phyloP scores from a whole-genome alignment of 2,888 invertebrate species.

The Dilophus febrilis region DNA sequence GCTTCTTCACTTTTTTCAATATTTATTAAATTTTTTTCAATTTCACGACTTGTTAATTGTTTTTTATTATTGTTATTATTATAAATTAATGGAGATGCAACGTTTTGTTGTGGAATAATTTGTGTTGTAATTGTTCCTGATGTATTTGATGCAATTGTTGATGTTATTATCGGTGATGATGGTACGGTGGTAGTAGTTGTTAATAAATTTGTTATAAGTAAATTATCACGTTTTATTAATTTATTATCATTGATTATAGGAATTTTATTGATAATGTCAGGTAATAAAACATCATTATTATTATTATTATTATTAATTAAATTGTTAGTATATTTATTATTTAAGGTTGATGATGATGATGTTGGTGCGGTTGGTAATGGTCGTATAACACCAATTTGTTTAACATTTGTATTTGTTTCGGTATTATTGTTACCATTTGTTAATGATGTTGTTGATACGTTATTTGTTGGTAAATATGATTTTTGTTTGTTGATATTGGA shows the following conservation, averaged over 20 bases:
- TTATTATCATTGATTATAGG: not conserved
- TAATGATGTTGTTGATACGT: conserved; percentile 11
- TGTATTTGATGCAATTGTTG: not conserved
- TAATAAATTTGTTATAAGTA: not conserved
- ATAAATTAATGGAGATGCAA: no score
- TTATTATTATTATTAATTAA: not conserved
- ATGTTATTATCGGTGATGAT: not conserved
- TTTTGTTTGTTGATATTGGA: conserved; percentile 16
- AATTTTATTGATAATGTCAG: no score
- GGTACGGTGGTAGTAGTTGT: not conserved
- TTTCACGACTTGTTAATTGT: conserved; percentile 40
- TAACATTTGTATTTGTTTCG: conserved; percentile 13
- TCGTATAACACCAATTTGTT: conserved; percentile 39
- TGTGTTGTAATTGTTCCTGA: conserved; percentile 6
- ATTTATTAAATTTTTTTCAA: conserved; percentile 52
- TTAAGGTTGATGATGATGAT: not conserved
- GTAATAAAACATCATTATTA: not conserved
- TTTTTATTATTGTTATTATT: not conserved
- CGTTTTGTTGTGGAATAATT: conserved; percentile 11
- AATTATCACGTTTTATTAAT: conserved; percentile 1
- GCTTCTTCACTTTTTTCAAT: conserved; percentile 40
- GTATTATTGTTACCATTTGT: not conserved
- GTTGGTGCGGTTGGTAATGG: conserved; percentile 19
- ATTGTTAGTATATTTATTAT: not conserved
- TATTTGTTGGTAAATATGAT: conserved; percentile 22